These are phyloP conservation scores for Gymnocephalus cernua DNA, from an alignment of 2,113 vertebrate species.

Conservation along the genomic window DNA sequence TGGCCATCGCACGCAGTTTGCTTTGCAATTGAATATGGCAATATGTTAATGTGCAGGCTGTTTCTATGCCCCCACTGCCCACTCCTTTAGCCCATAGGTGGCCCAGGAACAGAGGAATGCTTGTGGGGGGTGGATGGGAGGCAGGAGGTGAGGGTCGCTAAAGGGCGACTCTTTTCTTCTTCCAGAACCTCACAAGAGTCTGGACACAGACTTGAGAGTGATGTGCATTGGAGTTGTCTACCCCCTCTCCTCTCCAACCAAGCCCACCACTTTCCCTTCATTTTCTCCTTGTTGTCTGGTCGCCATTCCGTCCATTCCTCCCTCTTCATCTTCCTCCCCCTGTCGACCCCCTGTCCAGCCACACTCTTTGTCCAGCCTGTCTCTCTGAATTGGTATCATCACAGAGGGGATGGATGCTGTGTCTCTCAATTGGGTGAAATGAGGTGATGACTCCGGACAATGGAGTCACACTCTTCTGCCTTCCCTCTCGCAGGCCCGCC, in stretches of 20 bases:
- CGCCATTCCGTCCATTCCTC: conserved; percentile 75
- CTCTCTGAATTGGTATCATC: conserved; percentile 87
- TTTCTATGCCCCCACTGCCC: conserved; percentile 80
- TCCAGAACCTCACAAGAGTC: conserved; percentile 84
- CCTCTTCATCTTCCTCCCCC: conserved; percentile 81
- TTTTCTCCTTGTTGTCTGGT: conserved; percentile 64
- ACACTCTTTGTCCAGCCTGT: conserved; percentile 85
- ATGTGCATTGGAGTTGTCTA: conserved; percentile 84
- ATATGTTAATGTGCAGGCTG: conserved; percentile 87
- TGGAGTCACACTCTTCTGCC: conserved; percentile 84
- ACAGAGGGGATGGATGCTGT: conserved; percentile 86
- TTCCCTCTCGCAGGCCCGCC: conserved; percentile 80
- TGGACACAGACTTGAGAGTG: conserved; percentile 87
- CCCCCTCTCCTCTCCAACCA: conserved; percentile 78
- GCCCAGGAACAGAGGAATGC: conserved; percentile 86
- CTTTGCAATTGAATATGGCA: conserved; percentile 91
- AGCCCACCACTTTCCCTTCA: conserved; percentile 71
- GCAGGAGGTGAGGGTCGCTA: conserved; percentile 73
- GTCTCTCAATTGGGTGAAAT: conserved; percentile 88
- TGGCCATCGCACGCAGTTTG: conserved; percentile 85
- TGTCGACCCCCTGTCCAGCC: conserved; percentile 75
- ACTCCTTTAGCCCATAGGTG: conserved; percentile 88
- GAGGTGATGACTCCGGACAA: conserved; percentile 91
- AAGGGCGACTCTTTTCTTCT: conserved; percentile 85
- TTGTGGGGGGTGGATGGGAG: conserved; percentile 69